Evolutionary conservation across 1,140 invertebrate genomes (phyloP), one percentile per base, ranked within the genome.

Genomic region (Halesus radiatus): DNA sequence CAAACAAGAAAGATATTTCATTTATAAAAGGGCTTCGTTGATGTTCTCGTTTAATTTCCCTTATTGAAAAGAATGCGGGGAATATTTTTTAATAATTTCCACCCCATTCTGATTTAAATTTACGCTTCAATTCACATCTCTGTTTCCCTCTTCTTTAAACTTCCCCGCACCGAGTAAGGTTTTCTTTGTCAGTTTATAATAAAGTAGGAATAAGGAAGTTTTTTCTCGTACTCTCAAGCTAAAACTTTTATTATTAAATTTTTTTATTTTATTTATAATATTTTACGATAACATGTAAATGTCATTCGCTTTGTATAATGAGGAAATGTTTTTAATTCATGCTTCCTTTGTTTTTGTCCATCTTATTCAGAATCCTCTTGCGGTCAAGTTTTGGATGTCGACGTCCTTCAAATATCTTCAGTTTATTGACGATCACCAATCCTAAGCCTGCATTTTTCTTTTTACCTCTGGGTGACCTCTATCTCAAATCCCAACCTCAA

Each of bases 101-200:
- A 77, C 75, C 75, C 75, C 37, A 68, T 70, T 78, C 53, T 66
- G 53, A 78, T 78, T 78, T 78, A 66, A 77, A 78, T 78, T 70
- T 37, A 32, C 76, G 45, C 52, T 70, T 78, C 50, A 29, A 45
- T 70, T 56, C 64, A 68, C 64, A 54, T 32, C 64, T 54, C 76
- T 70, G 62, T 78, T 78, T 70, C 62, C 37, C 13, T 68, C 64
- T 52, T 29, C 76, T 45, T 62, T 45, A 29, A 52, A 58, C 58
- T 64, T 76, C 32, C 26, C 56, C 58, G 58, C 58, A 50, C 54
- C 50, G 56, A 77, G 64, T 77, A 13, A 26, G 37, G 56, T 54
- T 78, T 78, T 78, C 64, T 72, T 78, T 78, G 53, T 70, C 77
- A 76, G 32, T 37, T 76, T 76, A 32, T 78, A 66, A 78, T 53